Conservation (phyloP, 2,888 invertebrate species). For the Epirrhoe alternata region DNA sequence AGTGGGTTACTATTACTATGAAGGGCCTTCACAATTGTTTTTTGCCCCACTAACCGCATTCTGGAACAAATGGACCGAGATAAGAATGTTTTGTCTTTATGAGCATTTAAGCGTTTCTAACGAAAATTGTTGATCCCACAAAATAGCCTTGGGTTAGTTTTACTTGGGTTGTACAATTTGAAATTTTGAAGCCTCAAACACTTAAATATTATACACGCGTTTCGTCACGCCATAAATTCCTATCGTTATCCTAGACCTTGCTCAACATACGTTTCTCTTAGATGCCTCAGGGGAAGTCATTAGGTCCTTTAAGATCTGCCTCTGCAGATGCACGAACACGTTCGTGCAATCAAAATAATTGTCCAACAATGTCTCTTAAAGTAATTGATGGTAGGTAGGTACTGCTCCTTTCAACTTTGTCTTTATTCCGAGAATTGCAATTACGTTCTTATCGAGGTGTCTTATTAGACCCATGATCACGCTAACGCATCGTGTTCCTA, state of each 20-base stretch:
- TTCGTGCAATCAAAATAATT: constrained; percentile 35
- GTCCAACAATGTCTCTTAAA: constrained; percentile 36
- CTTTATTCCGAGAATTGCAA: constrained; percentile 54
- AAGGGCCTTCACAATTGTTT: constrained; percentile 66
- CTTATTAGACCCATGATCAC: constrained; percentile 61
- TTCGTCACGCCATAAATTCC: constrained; percentile 36
- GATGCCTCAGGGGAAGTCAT: constrained; percentile 26
- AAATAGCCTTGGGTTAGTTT: constrained; percentile 19
- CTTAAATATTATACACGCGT: constrained; percentile 39
- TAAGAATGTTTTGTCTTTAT: constrained; percentile 48
- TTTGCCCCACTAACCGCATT: constrained; percentile 77
- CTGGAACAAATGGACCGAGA: constrained; percentile 52
- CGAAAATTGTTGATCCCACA: constrained; percentile 30
- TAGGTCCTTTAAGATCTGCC: constrained; percentile 18
- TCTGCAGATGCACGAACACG: constrained; percentile 17
- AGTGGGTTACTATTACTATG: constrained; percentile 72
- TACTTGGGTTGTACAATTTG: constrained; percentile 16
- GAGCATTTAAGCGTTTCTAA: constrained; percentile 43
- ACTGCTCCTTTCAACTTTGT: constrained; percentile 49
- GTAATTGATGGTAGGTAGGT: constrained; percentile 39
- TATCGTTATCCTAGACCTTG: constrained; percentile 44
- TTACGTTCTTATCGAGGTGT: constrained; percentile 56
- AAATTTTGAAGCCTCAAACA: constrained; percentile 30
- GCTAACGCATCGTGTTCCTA: constrained; percentile 63
- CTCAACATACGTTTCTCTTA: constrained; percentile 38